A percentile compares a stretch with the other conserved stretches of the same genome.
Evolutionary conservation across 2,113 vertebrate genomes (phyloP).

Genomic region (Guaruba guarouba): DNA sequence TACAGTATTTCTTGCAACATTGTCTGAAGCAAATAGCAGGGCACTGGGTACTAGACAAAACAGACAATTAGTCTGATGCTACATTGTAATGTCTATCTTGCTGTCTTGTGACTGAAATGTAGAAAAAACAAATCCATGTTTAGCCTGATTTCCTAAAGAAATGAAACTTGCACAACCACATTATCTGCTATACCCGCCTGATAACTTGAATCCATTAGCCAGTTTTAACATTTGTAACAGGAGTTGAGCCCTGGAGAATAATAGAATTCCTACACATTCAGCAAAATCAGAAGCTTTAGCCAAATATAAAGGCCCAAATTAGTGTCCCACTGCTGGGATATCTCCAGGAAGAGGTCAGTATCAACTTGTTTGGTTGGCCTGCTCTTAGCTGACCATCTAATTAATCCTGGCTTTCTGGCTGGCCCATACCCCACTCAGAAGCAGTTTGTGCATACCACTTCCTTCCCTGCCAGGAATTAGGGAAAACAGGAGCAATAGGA

Average conservation of each 20-base stretch:
- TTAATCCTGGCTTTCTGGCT: not conserved
- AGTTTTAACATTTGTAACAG: not conserved
- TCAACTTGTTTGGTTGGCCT: not conserved
- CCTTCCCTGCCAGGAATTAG: not conserved
- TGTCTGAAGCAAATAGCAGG: slow-evolving; percentile 40
- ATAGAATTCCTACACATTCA: not conserved
- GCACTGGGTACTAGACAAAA: slow-evolving; percentile 21
- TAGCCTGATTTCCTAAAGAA: not conserved
- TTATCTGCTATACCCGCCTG: not conserved
- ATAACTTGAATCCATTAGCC: not conserved
- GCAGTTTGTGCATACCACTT: not conserved
- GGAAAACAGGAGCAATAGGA: not conserved
- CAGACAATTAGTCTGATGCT: slow-evolving; percentile 39
- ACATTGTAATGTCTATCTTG: not conserved
- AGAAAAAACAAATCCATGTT: not conserved
- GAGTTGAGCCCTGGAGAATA: not conserved
- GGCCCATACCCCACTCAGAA: not conserved
- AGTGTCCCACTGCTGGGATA: not conserved
- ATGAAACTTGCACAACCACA: not conserved
- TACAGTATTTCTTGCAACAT: slow-evolving; percentile 48
- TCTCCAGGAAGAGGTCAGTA: not conserved
- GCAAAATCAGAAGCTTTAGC: not conserved
- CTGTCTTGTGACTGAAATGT: not conserved
- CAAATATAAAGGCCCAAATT: not conserved
- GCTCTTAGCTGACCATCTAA: rapidly evolving